Conservation (phyloP, 2,888 invertebrate genomes). For the Mongoloraphidia duomilia region DNA sequence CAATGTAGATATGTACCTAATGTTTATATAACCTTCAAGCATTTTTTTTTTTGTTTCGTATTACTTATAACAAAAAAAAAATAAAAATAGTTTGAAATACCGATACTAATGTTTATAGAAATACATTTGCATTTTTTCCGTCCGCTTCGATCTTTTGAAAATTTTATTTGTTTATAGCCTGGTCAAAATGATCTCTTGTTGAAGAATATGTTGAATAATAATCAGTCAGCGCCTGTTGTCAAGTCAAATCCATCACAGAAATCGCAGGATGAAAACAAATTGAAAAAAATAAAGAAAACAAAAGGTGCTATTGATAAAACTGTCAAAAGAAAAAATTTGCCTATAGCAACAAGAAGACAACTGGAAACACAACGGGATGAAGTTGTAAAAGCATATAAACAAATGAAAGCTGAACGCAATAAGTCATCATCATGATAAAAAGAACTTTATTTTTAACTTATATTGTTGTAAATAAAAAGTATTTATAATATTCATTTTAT, state of each 20-base stretch:
- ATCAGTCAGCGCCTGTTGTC: constrained; percentile 9
- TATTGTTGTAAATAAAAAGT: too few species aligned
- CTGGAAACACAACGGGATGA: constrained; percentile 43
- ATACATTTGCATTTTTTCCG: constrained; percentile 4
- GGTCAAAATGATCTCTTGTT: constrained; percentile 48
- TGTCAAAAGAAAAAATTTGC: constrained; percentile 46
- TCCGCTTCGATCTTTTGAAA: constrained; percentile 2
- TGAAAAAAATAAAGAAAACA: too few species aligned
- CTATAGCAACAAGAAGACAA: constrained; percentile 38
- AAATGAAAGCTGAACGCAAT: constrained; percentile 27
- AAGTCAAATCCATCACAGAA: constrained; percentile 7
- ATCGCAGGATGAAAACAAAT: constrained; percentile 4
- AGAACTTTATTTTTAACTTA: too few species aligned
- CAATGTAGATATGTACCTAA: background rate
- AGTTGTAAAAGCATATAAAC: constrained; percentile 42
- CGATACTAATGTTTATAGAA: constrained; percentile 2
- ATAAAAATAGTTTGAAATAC: too few species aligned
- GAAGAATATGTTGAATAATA: constrained; percentile 31
- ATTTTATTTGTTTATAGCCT: constrained; percentile 34
- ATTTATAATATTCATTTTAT: too few species aligned
- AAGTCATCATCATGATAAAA: too few species aligned
- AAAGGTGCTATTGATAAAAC: constrained; percentile 29
- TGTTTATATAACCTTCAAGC: background rate
- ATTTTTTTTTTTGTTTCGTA: too few species aligned
- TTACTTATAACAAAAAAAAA: too few species aligned